A percentile compares a stretch with the other conserved stretches of the same genome.
Conservation (phyloP, 2,797 vertebrate genomes). For the Sebastes nivosus region DNA sequence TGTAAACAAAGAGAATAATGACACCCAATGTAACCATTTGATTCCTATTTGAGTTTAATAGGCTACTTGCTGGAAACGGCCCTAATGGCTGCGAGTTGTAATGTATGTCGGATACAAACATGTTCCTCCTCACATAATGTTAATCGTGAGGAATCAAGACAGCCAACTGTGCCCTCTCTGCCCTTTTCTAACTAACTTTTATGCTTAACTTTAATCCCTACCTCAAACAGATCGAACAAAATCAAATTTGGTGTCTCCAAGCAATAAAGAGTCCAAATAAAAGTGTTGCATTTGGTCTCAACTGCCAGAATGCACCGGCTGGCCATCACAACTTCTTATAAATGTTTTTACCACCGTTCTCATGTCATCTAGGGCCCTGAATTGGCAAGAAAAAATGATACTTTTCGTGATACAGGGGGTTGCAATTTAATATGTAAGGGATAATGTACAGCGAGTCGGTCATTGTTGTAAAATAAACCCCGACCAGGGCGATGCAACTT, state of each 20-base stretch:
- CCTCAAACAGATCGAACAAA: neutral
- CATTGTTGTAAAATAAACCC: too few species aligned
- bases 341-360: neutral
- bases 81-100: neutral
- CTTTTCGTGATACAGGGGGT: neutral
- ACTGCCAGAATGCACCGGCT: neutral
- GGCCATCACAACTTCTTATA: neutral
- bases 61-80: neutral
- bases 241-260: neutral
- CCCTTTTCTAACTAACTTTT: constrained; percentile 11
- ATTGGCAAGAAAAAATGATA: neutral
- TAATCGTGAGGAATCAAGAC: neutral
- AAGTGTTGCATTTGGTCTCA: neutral
- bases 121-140: neutral
- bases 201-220: neutral
- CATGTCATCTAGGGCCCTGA: neutral
- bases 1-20: constrained; percentile 8
- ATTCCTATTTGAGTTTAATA: neutral
- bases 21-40: neutral
- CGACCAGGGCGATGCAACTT: too few species aligned
- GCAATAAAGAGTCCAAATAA: neutral
- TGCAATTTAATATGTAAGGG: neutral
- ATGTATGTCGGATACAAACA: neutral
- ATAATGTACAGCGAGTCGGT: too few species aligned
- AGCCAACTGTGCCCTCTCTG: neutral